Conservation (phyloP, 2,888 invertebrate species). For the Ephialtes manifestator region DNA sequence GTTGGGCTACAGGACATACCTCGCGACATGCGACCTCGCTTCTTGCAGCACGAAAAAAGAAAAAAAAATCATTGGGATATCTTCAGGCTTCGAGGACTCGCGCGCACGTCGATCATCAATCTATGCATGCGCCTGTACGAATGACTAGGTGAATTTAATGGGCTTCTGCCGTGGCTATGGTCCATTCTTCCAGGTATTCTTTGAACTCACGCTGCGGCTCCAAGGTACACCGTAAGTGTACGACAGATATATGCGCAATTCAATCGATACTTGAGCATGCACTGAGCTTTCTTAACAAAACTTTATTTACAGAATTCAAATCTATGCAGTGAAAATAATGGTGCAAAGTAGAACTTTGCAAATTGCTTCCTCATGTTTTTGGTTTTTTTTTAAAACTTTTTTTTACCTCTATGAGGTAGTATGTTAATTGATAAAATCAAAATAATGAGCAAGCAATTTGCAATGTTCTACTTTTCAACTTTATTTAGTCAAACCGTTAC, state of each 20-base stretch:
- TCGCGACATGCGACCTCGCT: constrained; percentile 69
- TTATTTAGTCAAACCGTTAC: too few species aligned
- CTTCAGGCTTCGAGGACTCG: constrained; percentile 19
- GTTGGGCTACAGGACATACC: constrained; percentile 46
- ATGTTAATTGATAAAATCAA: too few species aligned
- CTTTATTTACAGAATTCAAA: too few species aligned
- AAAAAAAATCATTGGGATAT: constrained; percentile 1
- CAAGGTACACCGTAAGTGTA: neutral
- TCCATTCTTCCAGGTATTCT: constrained; percentile 37
- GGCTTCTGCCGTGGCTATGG: constrained; percentile 55
- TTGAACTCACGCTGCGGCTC: constrained; percentile 56
- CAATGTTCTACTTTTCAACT: too few species aligned
- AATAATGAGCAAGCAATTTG: too few species aligned
- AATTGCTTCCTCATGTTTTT: too few species aligned
- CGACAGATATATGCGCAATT: neutral
- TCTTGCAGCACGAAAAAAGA: constrained; percentile 41
- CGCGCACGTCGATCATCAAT: constrained; percentile 68
- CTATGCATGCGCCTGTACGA: constrained; percentile 53
- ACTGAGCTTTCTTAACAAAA: neutral
- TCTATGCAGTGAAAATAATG: too few species aligned
- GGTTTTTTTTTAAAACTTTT: too few species aligned
- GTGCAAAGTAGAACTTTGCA: too few species aligned
- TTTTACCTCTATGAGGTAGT: too few species aligned
- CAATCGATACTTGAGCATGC: neutral
- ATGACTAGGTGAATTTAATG: constrained; percentile 67